phyloP scores from a whole-genome alignment of 2,888 invertebrate genomes.

The Silvanus unidentatus region DNA sequence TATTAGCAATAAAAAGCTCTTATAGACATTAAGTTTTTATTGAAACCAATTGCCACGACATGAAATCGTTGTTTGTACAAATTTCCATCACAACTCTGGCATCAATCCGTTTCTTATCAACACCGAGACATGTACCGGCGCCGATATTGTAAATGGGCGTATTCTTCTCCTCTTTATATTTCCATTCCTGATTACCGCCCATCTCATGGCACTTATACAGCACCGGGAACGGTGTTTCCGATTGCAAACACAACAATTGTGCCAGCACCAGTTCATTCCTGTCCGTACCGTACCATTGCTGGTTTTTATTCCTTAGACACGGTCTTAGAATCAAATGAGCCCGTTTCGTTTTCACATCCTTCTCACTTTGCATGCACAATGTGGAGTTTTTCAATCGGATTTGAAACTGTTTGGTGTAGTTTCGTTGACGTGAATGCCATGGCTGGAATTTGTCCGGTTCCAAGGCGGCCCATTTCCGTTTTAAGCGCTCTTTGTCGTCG shows the following conservation, averaged over 20 bases:
- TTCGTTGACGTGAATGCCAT: slow-evolving; percentile 76
- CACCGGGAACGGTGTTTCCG: slow-evolving; percentile 56
- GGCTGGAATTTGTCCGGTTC: slow-evolving; percentile 66
- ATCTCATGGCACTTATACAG: slow-evolving; percentile 90
- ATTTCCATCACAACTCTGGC: slow-evolving; percentile 55
- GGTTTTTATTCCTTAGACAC: slow-evolving; percentile 66
- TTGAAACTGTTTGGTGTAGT: slow-evolving; percentile 67
- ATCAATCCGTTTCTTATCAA: slow-evolving; percentile 43
- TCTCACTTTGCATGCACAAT: slow-evolving; percentile 73
- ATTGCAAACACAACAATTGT: slow-evolving; percentile 80
- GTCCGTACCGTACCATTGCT: slow-evolving; percentile 83
- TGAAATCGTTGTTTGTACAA: slow-evolving; percentile 52
- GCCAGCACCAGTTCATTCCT: slow-evolving; percentile 78
- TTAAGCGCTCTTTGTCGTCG: slow-evolving; percentile 51
- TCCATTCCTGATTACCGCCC: slow-evolving; percentile 90
- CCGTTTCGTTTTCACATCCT: slow-evolving; percentile 71
- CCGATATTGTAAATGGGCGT: slow-evolving; percentile 82
- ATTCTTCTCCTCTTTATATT: slow-evolving; percentile 64
- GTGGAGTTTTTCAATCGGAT: slow-evolving; percentile 62
- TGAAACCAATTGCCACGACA: slow-evolving; percentile 53
- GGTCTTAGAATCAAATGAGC: slow-evolving; percentile 64
- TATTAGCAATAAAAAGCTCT: too few species aligned
- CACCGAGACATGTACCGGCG: slow-evolving; percentile 76
- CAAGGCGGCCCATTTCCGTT: slow-evolving; percentile 56
- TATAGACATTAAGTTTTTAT: too few species aligned